Evolutionary conservation across 2,797 vertebrate genomes (phyloP), one percentile per base, ranked within the genome.

Genomic region (Rhinatrema bivittatum): DNA sequence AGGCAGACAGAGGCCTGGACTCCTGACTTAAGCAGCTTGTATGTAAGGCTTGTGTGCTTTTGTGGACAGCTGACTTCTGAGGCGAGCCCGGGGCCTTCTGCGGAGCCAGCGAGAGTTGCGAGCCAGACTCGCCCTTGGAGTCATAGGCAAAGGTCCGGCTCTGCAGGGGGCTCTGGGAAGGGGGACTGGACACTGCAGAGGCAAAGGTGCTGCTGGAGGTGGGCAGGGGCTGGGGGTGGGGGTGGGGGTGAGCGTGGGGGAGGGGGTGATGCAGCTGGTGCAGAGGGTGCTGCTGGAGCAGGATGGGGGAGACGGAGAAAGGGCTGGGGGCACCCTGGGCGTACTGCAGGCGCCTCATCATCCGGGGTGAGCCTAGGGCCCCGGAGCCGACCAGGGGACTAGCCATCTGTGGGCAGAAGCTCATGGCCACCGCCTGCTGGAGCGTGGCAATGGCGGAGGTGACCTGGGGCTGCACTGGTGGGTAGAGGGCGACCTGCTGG

Each of bases 401-500:
- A 32, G 89, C 88, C 74, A 88, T 78, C 44, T 91, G 91, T 0
- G 93, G 76, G 52, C 91, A 97, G 75, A 99, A 97, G 75, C 88
- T 98, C 91, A 99, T 93, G 48, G 94, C 94, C 16, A 97, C 93
- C 0, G 94, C 94, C 63, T 97, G 94, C 78, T 97, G 94, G 42
- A 99, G 72, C 5, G 88, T 91, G 77, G 89, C 94, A 1, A 99
- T 93, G 36, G 94, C 94, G 0, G 94, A 99, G 56, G 76, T 87
- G 53, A 82, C 87, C 42, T 82, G 81, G 1, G 84, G 64, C 46
- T 90, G 91, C 12, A 63, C 61, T 0, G 85, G 70, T 22, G 82
- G 68, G 51, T 88, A 89, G 40, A 91, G 53, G 37, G 88, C 78
- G 0, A 78, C 71, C 2, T 81, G 80, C 20, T 85, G 87, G 25